Evolutionary conservation across 2,797 vertebrate species (phyloP).

Genomic region (Gallinago stenura): DNA sequence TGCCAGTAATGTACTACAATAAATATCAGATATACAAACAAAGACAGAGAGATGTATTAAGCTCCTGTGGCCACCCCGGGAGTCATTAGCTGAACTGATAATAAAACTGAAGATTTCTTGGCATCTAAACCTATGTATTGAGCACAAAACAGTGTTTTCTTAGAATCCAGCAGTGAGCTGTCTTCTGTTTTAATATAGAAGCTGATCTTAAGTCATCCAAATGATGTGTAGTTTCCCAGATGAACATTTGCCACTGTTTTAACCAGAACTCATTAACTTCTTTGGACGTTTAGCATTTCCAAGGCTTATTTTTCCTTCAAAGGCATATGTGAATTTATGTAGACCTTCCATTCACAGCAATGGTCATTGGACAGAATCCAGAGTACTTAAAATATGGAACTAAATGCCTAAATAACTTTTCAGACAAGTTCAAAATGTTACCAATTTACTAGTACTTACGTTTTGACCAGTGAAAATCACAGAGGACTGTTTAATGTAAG

Average conservation of each 20-base stretch:
- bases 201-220: background rate
- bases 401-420: background rate
- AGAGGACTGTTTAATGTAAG: background rate
- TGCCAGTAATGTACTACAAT: background rate
- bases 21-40: background rate
- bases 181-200: background rate
- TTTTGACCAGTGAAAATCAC: background rate
- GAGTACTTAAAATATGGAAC: background rate
- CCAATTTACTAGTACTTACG: background rate
- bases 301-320: background rate
- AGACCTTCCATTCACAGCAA: background rate
- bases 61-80: background rate
- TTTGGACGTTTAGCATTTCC: background rate
- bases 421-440: background rate
- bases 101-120: slow-evolving; percentile 29
- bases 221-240: background rate
- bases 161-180: background rate
- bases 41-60: background rate
- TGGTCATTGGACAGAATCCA: background rate
- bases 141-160: background rate
- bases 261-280: slow-evolving; percentile 21
- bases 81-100: background rate
- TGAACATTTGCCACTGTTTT: background rate
- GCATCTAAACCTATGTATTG: background rate
- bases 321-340: background rate